A percentile compares a stretch with the other conserved stretches of the same genome.
phyloP scores from a whole-genome alignment of 2,113 vertebrate species.

The Rhombomys opimus region DNA sequence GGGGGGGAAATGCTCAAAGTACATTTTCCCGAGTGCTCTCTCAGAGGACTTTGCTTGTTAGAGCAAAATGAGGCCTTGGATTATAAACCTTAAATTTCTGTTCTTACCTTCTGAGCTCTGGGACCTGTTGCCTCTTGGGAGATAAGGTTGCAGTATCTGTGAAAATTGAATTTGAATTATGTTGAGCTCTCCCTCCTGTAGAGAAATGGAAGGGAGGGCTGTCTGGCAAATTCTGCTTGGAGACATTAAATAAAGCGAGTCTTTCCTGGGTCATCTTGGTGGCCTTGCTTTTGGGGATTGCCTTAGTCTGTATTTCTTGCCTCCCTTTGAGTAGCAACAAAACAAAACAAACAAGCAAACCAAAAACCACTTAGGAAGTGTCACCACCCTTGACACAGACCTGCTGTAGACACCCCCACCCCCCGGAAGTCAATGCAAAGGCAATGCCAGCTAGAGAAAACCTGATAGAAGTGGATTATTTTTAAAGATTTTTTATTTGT shows the following conservation, averaged over 20 bases:
- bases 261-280: neutral
- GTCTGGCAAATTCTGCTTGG: neutral
- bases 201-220: neutral
- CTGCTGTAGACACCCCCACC: neutral
- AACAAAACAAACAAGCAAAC: neutral
- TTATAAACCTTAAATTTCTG: neutral
- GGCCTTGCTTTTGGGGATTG: neutral
- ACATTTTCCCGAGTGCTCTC: neutral
- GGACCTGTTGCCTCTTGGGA: neutral
- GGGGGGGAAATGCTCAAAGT: neutral
- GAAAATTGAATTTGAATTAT: neutral
- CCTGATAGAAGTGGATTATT: neutral
- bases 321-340: neutral
- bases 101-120: neutral
- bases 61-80: neutral
- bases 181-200: neutral
- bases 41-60: neutral
- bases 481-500: neutral
- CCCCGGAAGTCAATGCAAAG: neutral
- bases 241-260: neutral
- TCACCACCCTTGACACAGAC: neutral
- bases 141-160: neutral
- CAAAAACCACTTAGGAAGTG: neutral
- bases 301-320: neutral
- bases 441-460: neutral